Base-by-base conservation (phyloP, 1,140 invertebrate species). In the Choristoneura fumiferana region DNA sequence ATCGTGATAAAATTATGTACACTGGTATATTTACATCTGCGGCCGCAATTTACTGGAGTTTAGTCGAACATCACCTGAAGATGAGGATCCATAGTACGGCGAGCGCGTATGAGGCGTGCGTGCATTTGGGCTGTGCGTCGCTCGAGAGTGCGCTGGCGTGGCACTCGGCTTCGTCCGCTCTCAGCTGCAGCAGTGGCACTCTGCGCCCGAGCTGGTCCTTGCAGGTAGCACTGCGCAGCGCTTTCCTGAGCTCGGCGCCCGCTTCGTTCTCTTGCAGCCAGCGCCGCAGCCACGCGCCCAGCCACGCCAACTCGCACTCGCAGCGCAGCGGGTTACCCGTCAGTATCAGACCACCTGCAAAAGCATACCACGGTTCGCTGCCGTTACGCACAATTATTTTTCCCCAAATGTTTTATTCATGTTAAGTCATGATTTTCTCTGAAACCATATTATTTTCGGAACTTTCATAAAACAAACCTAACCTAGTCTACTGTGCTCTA, bases 261-360 rank as follows among this genome's bases (percentile, higher is more conserved):
- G 90, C 90, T 38, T 91, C 90, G 22, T 91, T 95, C 59, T 88
- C 85, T 57, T 88, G 85, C 54, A 88, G 65, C 96, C 96, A 97
- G 29, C 96, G 91, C 12, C 96, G 90, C 45, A 97, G 88, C 96
- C 96, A 98, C 43, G 95, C 92, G 0, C 96, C 96, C 18, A 97
- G 91, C 96, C 96, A 97, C 4, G 96, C 94, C 35, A 97, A 89
- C 52, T 95, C 95, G 76, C 96, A 98, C 65, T 96, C 96, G 71
- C 96, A 98, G 12, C 93, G 92, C 74, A 96, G 91, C 0, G 95
- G 95, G 87, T 97, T 97, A 37, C 95, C 94, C 5, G 95, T 93
- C 60, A 97, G 91, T 22, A 95, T 92, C 40, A 98, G 86, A 9
- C 96, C 96, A 73, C 96, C 96, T 96, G 63, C 35, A 15, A 54